Evolutionary conservation across 2,888 invertebrate genomes (phyloP), one percentile per base, ranked within the genome.

Genomic region (Tetragnatha montana): DNA sequence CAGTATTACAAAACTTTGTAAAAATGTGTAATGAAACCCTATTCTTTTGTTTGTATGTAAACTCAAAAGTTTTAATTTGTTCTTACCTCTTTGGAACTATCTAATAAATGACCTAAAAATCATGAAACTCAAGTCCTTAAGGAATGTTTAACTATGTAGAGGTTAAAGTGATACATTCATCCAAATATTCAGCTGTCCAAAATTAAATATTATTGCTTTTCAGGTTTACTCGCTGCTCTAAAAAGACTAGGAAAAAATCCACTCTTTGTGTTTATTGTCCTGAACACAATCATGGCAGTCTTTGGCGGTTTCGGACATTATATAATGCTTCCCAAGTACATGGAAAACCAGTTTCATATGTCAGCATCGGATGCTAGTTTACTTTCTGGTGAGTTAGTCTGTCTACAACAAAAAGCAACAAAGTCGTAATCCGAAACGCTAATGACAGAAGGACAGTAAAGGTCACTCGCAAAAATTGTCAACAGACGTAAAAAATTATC

Each of bases 351-450:
- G 89, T 92, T 91, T 81, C 84, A 90, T 71, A 81, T 91, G 80
- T 92, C 92, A 51, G 92, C 92, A 14, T 91, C 92, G 1, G 87
- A 89, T n/a, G 91, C 92, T 7, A 91, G 91, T 60, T 60, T 91
- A 14, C 84, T 88, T 50, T 87, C 91, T 47, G 92, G 92, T 91
- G 83, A 80, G 22, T 35, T 17, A n/a, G 19, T 73, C 35, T 35
- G 35, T 35, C 21, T 21, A 73, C 17, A 80, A 68, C 35, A 21
- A 68, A 68, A 50, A 73, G 22, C 21, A 10, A 2, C 12, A 73
- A 22, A 22, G 7, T 12, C 19, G 73, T 22, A 73, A 19, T 12
- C 21, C 6, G 1, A 73, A 12, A 19, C 4, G 6, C 19, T 69
- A 4, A n/a, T n/a, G 17, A 4, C 19, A 17, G 19, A 69, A 17